Percentiles rank a stretch among this genome's conserved stretches.
Conservation (phyloP, 2,113 vertebrate genomes). For the Poeciliopsis retropinna region DNA sequence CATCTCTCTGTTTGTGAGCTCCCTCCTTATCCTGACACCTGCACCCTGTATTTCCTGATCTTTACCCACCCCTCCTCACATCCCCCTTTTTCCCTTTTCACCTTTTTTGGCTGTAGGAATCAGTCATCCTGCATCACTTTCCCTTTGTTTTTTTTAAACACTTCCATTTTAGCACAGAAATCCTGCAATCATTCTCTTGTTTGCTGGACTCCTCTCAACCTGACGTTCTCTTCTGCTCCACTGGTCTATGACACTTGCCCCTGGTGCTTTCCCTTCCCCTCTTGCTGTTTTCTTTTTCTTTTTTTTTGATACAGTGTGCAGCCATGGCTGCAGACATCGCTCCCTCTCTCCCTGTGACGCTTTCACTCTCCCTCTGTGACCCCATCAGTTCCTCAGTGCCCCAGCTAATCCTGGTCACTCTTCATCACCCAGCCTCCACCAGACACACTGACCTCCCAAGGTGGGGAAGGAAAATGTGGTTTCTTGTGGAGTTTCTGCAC, state of each 20-base stretch:
- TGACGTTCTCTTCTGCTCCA: constrained; percentile 67
- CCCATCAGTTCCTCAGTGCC: constrained; percentile 64
- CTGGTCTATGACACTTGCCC: constrained; percentile 72
- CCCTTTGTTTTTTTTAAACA: constrained; percentile 13
- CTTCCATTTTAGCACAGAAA: constrained; percentile 61
- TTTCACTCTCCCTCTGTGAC: constrained; percentile 58
- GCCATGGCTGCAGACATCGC: constrained; percentile 42
- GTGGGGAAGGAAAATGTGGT: constrained; percentile 43
- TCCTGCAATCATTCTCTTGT: constrained; percentile 75
- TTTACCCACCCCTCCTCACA: constrained; percentile 47
- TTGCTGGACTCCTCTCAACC: constrained; percentile 61
- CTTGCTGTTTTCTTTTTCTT: constrained; percentile 43
- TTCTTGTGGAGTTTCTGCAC: constrained; percentile 42
- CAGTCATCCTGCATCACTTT: constrained; percentile 23
- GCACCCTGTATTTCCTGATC: constrained; percentile 30
- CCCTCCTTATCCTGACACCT: constrained; percentile 29
- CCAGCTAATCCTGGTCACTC: constrained; percentile 69
- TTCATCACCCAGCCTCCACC: constrained; percentile 65
- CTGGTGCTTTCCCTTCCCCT: constrained; percentile 38
- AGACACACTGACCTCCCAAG: constrained; percentile 56
- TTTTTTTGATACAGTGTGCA: constrained; percentile 68
- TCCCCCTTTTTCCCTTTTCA: constrained; percentile 31
- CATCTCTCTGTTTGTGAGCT: constrained; percentile 41
- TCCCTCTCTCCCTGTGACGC: constrained; percentile 21
- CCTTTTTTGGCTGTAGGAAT: constrained; percentile 38